Conservation (phyloP, 2,113 vertebrate species). For the Taxidea taxus region DNA sequence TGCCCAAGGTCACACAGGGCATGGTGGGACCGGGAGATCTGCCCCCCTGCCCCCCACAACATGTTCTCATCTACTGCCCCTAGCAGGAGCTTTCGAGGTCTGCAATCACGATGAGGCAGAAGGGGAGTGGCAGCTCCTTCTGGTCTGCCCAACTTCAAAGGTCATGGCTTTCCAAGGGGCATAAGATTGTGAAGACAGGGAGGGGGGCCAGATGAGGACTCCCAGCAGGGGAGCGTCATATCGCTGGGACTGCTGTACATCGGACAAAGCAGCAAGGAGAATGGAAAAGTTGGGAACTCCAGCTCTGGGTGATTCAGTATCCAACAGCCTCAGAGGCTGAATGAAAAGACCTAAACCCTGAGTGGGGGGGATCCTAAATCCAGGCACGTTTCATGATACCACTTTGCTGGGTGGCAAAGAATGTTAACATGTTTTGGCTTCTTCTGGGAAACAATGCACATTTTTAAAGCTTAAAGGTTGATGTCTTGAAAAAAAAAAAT, state of each 20-base stretch:
- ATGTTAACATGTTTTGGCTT: not conserved
- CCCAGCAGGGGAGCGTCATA: fast-evolving
- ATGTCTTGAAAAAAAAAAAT: not conserved
- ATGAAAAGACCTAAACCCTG: not conserved
- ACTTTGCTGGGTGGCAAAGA: not conserved
- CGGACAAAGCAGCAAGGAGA: not conserved
- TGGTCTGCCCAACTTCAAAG: not conserved
- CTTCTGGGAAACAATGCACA: not conserved
- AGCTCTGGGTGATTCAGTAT: not conserved
- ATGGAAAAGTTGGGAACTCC: not conserved
- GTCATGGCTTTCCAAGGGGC: not conserved
- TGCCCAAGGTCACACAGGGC: not conserved
- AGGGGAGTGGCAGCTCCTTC: not conserved
- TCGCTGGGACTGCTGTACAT: not conserved
- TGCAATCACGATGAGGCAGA: fast-evolving
- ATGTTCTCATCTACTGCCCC: not conserved
- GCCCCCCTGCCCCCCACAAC: too few species aligned
- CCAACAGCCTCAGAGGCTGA: not conserved
- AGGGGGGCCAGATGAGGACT: not conserved
- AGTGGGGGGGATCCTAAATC: fast-evolving
- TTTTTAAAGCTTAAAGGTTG: not conserved
- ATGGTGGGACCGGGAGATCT: not conserved
- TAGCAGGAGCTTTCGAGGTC: fast-evolving
- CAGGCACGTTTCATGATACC: fast-evolving
- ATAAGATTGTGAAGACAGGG: not conserved